Conservation (phyloP, 2,797 vertebrate genomes). For the Acipenser ruthenus region DNA sequence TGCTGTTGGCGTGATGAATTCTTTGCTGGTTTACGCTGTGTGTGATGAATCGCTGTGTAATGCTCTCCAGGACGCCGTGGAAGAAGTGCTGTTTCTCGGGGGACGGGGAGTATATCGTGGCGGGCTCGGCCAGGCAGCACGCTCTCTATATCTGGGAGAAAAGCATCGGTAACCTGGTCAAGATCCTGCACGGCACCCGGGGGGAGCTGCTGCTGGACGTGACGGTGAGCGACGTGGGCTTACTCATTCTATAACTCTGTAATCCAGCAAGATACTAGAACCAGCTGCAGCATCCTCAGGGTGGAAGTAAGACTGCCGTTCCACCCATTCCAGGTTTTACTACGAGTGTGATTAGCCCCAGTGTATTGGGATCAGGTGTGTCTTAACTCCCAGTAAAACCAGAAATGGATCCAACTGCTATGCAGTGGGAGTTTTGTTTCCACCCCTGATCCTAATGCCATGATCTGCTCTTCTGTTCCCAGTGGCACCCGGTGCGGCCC, state of each 20-base stretch:
- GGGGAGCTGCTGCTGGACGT: conserved; percentile 92
- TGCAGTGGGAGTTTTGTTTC: too few species aligned
- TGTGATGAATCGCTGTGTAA: neutral
- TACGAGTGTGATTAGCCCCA: too few species aligned
- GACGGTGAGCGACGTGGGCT: conserved; percentile 63
- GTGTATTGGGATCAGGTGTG: too few species aligned
- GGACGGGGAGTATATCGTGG: conserved; percentile 93
- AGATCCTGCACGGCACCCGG: conserved; percentile 89
- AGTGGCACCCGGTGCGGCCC: conserved; percentile 96
- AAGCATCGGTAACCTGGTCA: conserved; percentile 95
- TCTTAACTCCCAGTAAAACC: too few species aligned
- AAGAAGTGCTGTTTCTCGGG: conserved; percentile 97
- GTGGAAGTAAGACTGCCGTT: too few species aligned
- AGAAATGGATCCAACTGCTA: too few species aligned
- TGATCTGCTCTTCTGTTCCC: conserved; percentile 19
- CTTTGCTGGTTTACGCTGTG: neutral
- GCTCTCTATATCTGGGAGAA: conserved; percentile 98
- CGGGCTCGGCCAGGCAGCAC: conserved; percentile 88
- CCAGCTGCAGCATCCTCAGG: too few species aligned
- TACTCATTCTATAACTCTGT: neutral
- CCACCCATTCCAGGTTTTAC: too few species aligned
- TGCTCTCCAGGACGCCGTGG: conserved; percentile 73
- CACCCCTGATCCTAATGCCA: too few species aligned
- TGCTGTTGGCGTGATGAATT: too few species aligned
- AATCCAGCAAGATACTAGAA: too few species aligned